Percentiles rank a stretch among this genome's conserved stretches.
Evolutionary conservation across 2,888 invertebrate species (phyloP).

Genomic region (Imbricaverruca yamaguchii): DNA sequence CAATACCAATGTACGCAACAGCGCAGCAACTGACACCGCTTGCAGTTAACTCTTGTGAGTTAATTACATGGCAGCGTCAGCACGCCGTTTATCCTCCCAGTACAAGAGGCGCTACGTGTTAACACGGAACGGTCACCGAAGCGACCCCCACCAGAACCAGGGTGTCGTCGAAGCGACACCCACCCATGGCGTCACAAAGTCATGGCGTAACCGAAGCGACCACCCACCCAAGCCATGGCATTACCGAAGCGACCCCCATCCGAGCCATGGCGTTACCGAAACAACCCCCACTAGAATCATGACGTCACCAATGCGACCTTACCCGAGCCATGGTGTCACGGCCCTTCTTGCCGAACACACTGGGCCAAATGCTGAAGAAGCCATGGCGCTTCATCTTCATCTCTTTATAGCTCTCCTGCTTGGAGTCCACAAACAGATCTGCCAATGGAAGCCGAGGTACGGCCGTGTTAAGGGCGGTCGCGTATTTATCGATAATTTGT

Average conservation of each 20-base stretch:
- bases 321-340: constrained; percentile 51
- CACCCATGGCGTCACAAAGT: constrained; percentile 48
- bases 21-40: too few species aligned
- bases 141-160: neutral
- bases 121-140: too few species aligned
- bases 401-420: constrained; percentile 50
- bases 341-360: constrained; percentile 52
- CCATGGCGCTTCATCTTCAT: constrained; percentile 55
- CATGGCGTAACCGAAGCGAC: neutral
- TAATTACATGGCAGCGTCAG: too few species aligned
- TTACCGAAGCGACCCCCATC: neutral
- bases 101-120: too few species aligned
- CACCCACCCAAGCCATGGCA: neutral
- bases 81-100: too few species aligned
- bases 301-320: too few species aligned
- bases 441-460: constrained; percentile 23
- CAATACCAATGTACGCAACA: too few species aligned
- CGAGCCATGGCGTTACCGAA: neutral
- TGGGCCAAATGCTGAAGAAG: constrained; percentile 48
- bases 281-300: too few species aligned
- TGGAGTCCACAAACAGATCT: constrained; percentile 48
- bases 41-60: too few species aligned
- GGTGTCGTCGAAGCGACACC: neutral
- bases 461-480: too few species aligned
- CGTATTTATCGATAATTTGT: too few species aligned